Base-by-base conservation (phyloP, 2,113 vertebrate species). In the Thunnus thynnus region DNA sequence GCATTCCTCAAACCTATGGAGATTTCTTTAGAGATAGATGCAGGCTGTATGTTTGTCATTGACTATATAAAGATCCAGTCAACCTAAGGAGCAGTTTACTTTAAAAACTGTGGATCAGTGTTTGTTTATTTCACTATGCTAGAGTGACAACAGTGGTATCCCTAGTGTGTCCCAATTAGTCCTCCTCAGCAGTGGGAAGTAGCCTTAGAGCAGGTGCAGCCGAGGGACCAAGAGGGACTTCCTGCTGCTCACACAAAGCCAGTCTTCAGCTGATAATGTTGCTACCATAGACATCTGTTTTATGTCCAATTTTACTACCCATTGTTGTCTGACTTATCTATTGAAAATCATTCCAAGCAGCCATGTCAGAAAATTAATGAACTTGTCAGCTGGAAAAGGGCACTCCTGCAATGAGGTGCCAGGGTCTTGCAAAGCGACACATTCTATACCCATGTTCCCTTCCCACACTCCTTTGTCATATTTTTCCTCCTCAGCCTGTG, bases 311-410 rank as follows among this genome's bases (percentile, higher is more conserved):
- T 89, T 80, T 60, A 67, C 64, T 72, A 55, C 71, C 72, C 48
- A 78, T 87, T 86, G 70, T 81, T 83, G 71, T 84, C 73, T 64
- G 78, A 86, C 78, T 83, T 88, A 89, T 90, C 86, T 89, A 67
- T 86, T 85, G 84, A 91, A 90, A 92, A 87, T 89, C 78, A 82
- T 88, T 81, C 79, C 58, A 76, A 80, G 85, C 77, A 47, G 75
- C 78, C 44, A 1, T 66, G 84, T 84, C 74, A 70, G 70, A 84
- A 85, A 90, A 93, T 91, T 86, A 89, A 94, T 90, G 79, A 93
- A 92, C 87, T 90, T 90, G 78, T 92, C 86, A 91, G 81, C 74
- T 74, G 86, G 82, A 81, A 91, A 91, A 89, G 90, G 89, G 86
- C 90, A 93, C 55, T 12, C 69, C 64, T 84, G 83, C 82, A 87